Conservation (phyloP, 2,113 vertebrate species). For the Lepidothrix coronata region DNA sequence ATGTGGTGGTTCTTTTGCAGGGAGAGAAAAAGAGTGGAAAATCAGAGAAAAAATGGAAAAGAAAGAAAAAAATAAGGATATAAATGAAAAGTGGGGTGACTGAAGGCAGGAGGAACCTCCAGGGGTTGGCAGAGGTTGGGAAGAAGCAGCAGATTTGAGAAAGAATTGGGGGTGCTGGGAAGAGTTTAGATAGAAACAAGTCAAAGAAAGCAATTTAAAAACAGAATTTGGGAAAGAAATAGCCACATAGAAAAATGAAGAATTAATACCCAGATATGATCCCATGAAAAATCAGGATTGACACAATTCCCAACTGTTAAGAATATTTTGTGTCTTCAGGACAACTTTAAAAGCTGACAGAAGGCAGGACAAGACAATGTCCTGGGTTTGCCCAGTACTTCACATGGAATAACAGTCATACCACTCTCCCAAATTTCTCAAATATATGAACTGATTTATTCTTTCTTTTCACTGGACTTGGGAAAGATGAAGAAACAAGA, state of each 20-base stretch:
- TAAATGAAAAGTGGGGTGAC: background rate
- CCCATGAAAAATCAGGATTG: background rate
- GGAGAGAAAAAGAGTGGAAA: background rate
- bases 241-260: background rate
- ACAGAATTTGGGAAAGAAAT: background rate
- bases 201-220: background rate
- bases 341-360: background rate
- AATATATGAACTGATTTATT: background rate
- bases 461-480: background rate
- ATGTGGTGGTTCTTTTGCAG: background rate
- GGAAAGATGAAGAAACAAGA: background rate
- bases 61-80: background rate
- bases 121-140: background rate
- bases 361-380: background rate
- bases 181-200: background rate
- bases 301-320: background rate
- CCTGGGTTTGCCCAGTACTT: background rate
- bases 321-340: background rate
- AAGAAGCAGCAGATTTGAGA: background rate
- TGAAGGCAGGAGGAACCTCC: background rate
- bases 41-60: too few relatives aligned
- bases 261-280: background rate
- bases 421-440: background rate
- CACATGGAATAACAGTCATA: fast-evolving
- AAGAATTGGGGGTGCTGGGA: fast-evolving